Evolutionary conservation across 2,888 invertebrate species (phyloP).

Genomic region (Ophion costatus): DNA sequence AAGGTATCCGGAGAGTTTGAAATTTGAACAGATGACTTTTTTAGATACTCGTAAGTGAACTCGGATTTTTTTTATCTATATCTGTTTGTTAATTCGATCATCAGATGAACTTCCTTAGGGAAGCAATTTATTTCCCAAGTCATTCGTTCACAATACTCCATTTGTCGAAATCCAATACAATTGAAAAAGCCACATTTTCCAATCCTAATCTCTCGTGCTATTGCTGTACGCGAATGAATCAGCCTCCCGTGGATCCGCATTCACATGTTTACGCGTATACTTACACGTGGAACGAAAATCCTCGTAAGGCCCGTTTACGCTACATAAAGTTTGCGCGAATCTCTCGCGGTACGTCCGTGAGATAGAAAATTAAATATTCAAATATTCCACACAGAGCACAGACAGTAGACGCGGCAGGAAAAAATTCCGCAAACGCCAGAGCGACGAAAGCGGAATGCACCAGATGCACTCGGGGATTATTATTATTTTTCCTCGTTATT

Average conservation of each 20-base stretch:
- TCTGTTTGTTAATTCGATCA: too few species aligned
- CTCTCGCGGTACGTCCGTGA: slow-evolving; percentile 6
- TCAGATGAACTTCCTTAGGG: too few species aligned
- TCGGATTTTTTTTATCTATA: too few species aligned
- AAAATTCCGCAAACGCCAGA: slow-evolving; percentile 2
- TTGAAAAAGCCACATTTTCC: too few species aligned
- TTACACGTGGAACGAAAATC: not conserved
- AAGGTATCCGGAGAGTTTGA: too few species aligned
- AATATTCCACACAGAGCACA: slow-evolving; percentile 56
- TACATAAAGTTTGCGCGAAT: slow-evolving; percentile 54
- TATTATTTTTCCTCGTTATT: slow-evolving; percentile 38
- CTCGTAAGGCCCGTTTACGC: slow-evolving; percentile 34
- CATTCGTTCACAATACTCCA: too few species aligned
- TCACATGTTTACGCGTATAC: not conserved
- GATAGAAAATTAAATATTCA: slow-evolving; percentile 68
- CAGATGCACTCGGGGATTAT: slow-evolving; percentile 42
- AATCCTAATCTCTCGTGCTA: too few species aligned
- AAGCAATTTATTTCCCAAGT: too few species aligned
- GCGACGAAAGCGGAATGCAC: slow-evolving; percentile 51
- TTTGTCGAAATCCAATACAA: too few species aligned
- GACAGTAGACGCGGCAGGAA: slow-evolving; percentile 5
- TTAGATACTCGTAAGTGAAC: too few species aligned
- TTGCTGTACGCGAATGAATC: slow-evolving; percentile 38
- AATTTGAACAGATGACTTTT: too few species aligned
- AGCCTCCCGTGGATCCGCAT: slow-evolving; percentile 27